Base-by-base conservation (phyloP, 1,140 invertebrate species). In the Saxidomus purpurata region DNA sequence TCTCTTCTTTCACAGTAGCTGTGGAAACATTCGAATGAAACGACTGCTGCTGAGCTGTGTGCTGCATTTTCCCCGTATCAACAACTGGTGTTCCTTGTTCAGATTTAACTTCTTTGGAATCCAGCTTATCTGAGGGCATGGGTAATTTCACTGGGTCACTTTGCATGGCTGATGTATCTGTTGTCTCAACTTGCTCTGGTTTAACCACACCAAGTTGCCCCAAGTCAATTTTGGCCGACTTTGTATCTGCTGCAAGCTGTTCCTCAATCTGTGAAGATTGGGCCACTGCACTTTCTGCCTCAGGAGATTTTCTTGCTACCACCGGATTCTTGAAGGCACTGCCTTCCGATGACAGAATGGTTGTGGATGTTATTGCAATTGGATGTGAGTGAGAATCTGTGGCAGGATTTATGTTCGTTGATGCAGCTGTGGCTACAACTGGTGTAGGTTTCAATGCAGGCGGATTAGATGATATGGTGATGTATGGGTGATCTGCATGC, bases 401-500 rank as follows among this genome's bases (percentile, higher is more conserved):
- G 40, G 28, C n/a, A 49, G 28, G 34, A 43, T 61, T 52, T 11
- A 3, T 47, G 2, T 17, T 22, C 9, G 25, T 52, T n/a, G 3
- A 0, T 25, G 28, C 13, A 52, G n/a, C 22, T 71, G 82, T 47
- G 28, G 63, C 43, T 36, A 84, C 43, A 69, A 71, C 82, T 49
- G 82, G 82, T 67, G 82, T 84, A 31, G 76, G 47, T 79, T 79
- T 79, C 1, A 79, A 34, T 36, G 76, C 76, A 34, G 76, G 49
- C 0, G 76, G 76, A 31, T 47, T 15, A 36, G 74, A 17, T 36
- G 86, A 71, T 28, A 67, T 34, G 15, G 47, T 80, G 13, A 87
- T 87, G 55, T 87, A 87, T 61, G 69, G 86, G 69, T 87, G 86
- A 47, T 87, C 86, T 17, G 55, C 76, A 15, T 87, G 86, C 1